Percentiles rank a stretch among this genome's conserved stretches.
phyloP scores from a whole-genome alignment of 2,888 invertebrate species.

The Luperina nickerlii region DNA sequence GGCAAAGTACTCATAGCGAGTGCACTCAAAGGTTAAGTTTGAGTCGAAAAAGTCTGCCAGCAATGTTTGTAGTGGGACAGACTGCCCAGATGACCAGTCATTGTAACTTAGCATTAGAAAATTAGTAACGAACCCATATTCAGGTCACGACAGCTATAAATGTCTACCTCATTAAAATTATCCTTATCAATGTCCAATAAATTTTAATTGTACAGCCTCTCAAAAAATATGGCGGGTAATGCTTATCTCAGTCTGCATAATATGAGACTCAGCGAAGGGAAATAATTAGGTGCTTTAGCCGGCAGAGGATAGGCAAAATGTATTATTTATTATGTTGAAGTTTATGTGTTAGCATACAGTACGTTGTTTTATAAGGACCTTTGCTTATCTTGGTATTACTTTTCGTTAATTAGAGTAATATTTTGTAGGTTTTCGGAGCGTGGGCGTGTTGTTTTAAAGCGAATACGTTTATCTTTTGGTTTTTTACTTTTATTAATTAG shows the following conservation, averaged over 20 bases:
- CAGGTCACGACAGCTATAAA: constrained; percentile 30
- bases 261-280: constrained; percentile 53
- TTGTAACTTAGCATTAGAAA: neutral
- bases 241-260: constrained; percentile 48
- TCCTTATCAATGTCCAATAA: constrained; percentile 50
- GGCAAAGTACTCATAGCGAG: too few relatives aligned
- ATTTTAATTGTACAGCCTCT: constrained; percentile 47
- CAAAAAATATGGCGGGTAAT: constrained; percentile 57
- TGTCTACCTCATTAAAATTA: constrained; percentile 43
- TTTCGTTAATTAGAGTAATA: constrained; percentile 49
- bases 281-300: constrained; percentile 59
- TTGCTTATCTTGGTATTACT: constrained; percentile 46
- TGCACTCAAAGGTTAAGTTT: too few relatives aligned
- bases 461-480: neutral
- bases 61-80: too few relatives aligned
- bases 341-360: constrained; percentile 30
- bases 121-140: constrained; percentile 16
- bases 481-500: neutral
- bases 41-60: too few relatives aligned
- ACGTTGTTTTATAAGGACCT: constrained; percentile 40
- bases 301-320: constrained; percentile 30
- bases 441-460: constrained; percentile 10
- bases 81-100: too few relatives aligned
- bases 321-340: constrained; percentile 51
- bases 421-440: constrained; percentile 14